Evolutionary conservation across 2,888 invertebrate genomes (phyloP), one percentile per base, ranked within the genome.

Genomic region (Charanyca ferruginea): DNA sequence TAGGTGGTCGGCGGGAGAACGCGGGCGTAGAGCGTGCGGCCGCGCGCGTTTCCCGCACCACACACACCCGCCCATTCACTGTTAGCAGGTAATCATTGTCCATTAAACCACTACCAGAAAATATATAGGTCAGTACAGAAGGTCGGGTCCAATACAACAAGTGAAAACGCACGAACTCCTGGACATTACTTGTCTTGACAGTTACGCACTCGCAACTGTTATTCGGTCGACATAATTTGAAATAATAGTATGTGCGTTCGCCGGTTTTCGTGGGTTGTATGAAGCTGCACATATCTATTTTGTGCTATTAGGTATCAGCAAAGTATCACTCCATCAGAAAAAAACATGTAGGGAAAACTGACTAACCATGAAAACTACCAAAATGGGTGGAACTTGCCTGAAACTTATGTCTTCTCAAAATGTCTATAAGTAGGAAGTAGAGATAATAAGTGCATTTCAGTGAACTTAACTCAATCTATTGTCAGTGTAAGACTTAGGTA

Each of bases 1-100:
- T 90, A 91, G 93, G 95, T 93, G 95, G 95, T 90, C 91, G 92
- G 94, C 92, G 95, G 95, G 93, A 91, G 93, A 92, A 89, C 93
- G 96, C 93, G 94, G 94, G 94, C 93, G 94, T 89, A 90, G 90
- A 89, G 91, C 87, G 92, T 90, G 94, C 91, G 91, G 92, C 89
- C 94, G 94, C 93, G 90, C 94, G 90, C 93, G 90, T 86, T 90
- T 90, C 93, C 95, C 95, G 90, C 95, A 94, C 92, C 93, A 93
- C 92, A 94, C 93, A 87, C 94, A 94, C 89, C 95, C 95, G 92
- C 94, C 94, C 92, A 94, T 95, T 95, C 91, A 94, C 96, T 96
- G 96, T 96, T 96, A 96, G 95, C 96, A 96, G 96, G 96, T 96
- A 93, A 77, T 69, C 48, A 59, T 55, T 38, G 9, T 65, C 45